Percentiles rank a stretch among this genome's conserved stretches.
Conservation (phyloP, 2,888 invertebrate genomes). For the Chrysodeixis includens region DNA sequence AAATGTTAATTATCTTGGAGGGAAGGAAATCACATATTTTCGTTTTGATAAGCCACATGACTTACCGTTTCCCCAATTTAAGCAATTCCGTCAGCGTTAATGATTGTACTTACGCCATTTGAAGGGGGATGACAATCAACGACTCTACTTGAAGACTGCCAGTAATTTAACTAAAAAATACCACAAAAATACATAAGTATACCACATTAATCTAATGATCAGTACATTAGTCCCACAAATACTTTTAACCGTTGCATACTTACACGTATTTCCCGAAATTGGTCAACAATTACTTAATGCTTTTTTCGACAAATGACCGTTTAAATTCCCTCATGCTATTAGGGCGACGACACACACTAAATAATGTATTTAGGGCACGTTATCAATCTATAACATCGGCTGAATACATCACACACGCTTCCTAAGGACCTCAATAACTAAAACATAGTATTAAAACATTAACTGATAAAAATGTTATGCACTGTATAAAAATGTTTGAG, state of each 20-base stretch:
- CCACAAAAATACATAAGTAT: not conserved
- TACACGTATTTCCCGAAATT: not conserved
- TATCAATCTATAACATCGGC: slow-evolving; percentile 54
- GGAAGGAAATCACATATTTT: too few relatives aligned
- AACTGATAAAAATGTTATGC: slow-evolving; percentile 55
- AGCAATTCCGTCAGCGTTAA: too few relatives aligned
- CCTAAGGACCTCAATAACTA: slow-evolving; percentile 53
- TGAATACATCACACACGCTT: slow-evolving; percentile 53
- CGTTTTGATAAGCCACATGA: too few relatives aligned
- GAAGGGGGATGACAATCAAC: too few relatives aligned
- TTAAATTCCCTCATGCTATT: slow-evolving; percentile 36
- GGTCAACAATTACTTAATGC: slow-evolving; percentile 9
- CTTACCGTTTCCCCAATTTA: too few relatives aligned
- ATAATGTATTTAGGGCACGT: slow-evolving; percentile 51
- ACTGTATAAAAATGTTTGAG: not conserved
- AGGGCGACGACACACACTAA: slow-evolving; percentile 41
- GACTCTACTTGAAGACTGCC: not conserved
- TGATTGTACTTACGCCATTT: too few relatives aligned
- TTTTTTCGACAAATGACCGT: slow-evolving; percentile 17
- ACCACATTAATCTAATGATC: not conserved
- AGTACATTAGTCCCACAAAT: not conserved
- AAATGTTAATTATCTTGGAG: too few relatives aligned
- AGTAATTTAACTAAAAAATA: not conserved
- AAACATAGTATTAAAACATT: slow-evolving; percentile 61
- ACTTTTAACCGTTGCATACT: not conserved